phyloP scores from a whole-genome alignment of 1,140 invertebrate species.

The Leptopilina boulardi region DNA sequence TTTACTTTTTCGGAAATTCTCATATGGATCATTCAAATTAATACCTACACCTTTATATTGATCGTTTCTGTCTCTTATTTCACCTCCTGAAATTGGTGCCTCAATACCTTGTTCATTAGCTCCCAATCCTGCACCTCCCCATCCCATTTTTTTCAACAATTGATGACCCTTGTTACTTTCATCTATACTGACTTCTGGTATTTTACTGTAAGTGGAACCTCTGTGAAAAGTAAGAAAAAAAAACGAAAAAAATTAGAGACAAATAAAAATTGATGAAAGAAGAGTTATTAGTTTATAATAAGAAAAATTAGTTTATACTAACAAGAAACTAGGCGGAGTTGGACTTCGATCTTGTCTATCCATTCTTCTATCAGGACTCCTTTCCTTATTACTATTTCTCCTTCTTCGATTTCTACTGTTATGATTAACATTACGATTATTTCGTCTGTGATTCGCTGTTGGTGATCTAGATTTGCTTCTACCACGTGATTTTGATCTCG shows the following conservation, averaged over 20 bases:
- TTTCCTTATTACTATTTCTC: conserved; percentile 71
- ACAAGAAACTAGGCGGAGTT: conserved; percentile 89
- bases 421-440: conserved; percentile 60
- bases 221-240: conserved; percentile 51
- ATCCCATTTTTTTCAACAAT: conserved; percentile 96
- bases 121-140: conserved; percentile 92
- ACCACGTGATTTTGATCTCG: conserved; percentile 73
- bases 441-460: conserved; percentile 68
- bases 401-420: conserved; percentile 67
- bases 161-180: conserved; percentile 97
- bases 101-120: conserved; percentile 96
- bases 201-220: conserved; percentile 75
- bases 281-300: too few relatives aligned
- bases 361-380: conserved; percentile 69
- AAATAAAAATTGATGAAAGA: conserved; percentile 1
- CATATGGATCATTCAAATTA: conserved; percentile 95
- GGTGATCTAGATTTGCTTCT: conserved; percentile 78
- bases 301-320: conserved; percentile 66
- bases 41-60: conserved; percentile 95
- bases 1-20: conserved; percentile 97
- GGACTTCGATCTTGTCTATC: conserved; percentile 80
- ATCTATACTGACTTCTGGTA: conserved; percentile 79
- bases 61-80: conserved; percentile 92
- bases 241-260: conserved; percentile 38
- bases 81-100: conserved; percentile 93